These are phyloP conservation scores for Nephotettix cincticeps DNA, from an alignment of 1,140 invertebrate species.

Conservation along the genomic window DNA sequence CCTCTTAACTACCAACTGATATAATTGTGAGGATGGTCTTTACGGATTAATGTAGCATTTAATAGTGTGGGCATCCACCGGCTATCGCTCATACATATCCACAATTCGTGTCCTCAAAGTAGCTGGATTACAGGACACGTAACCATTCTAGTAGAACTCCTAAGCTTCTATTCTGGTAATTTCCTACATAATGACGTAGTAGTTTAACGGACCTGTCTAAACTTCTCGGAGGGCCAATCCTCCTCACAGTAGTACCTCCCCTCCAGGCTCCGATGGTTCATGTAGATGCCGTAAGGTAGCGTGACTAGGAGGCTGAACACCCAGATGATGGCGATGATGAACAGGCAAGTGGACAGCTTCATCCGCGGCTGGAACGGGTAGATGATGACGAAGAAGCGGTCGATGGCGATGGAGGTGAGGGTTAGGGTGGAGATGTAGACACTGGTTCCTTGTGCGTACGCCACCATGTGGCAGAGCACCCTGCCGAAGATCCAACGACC, in stretches of 20 bases:
- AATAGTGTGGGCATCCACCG: too few species aligned
- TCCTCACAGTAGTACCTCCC: constrained; percentile 77
- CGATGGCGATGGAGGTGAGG: constrained; percentile 93
- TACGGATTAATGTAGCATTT: too few species aligned
- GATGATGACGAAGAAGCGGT: constrained; percentile 95
- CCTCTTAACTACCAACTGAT: too few species aligned
- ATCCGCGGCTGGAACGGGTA: constrained; percentile 93
- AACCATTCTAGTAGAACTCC: too few species aligned
- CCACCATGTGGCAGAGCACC: constrained; percentile 86
- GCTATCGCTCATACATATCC: too few species aligned
- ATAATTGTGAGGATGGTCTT: too few species aligned
- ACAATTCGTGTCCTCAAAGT: too few species aligned
- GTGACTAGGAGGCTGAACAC: constrained; percentile 82
- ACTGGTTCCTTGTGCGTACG: constrained; percentile 86
- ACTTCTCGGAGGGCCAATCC: constrained; percentile 80
- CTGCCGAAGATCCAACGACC: constrained; percentile 86
- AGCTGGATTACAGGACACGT: too few species aligned
- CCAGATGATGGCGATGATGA: constrained; percentile 90
- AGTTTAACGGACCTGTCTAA: constrained; percentile 55
- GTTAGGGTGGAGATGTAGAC: constrained; percentile 97
- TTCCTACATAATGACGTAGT: too few species aligned
- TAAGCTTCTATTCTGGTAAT: too few species aligned
- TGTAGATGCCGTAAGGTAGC: constrained; percentile 89
- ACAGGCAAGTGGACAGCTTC: constrained; percentile 78
- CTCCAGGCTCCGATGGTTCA: constrained; percentile 52